Percentiles rank a stretch among this genome's conserved stretches.
Conservation (phyloP, 2,113 vertebrate genomes). For the Salvelinus alpinus region DNA sequence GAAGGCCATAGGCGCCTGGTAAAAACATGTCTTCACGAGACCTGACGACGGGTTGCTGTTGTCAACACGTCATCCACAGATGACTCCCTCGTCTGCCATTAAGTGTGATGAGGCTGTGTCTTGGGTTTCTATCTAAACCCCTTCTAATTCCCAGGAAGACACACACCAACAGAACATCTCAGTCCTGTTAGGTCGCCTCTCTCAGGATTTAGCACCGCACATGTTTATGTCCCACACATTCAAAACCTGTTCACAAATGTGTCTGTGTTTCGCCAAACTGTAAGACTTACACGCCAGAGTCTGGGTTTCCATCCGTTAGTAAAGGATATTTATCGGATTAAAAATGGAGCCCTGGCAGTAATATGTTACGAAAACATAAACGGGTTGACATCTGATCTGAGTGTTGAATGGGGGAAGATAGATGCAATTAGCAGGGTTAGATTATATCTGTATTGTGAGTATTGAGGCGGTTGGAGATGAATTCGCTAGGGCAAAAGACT, state of each 20-base stretch:
- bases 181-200: constrained; percentile 47
- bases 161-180: constrained; percentile 57
- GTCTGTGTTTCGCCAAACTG: not conserved
- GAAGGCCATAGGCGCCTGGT: constrained; percentile 56
- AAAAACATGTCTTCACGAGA: constrained; percentile 67
- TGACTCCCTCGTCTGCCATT: constrained; percentile 57
- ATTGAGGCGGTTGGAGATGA: not conserved
- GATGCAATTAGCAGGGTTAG: not conserved
- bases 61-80: constrained; percentile 65
- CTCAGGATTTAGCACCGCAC: constrained; percentile 51
- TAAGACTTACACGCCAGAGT: not conserved
- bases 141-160: constrained; percentile 60
- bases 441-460: not conserved
- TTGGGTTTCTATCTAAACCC: constrained; percentile 69
- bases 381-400: not conserved
- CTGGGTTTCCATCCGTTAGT: constrained; percentile 29
- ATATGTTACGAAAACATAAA: not conserved
- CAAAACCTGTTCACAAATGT: constrained; percentile 51
- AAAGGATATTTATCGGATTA: constrained; percentile 15
- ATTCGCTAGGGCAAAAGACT: not conserved
- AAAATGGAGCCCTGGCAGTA: not conserved
- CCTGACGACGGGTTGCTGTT: constrained; percentile 62
- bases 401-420: not conserved
- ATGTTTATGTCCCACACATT: constrained; percentile 63
- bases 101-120: constrained; percentile 53